phyloP scores from a whole-genome alignment of 2,888 invertebrate genomes.

The Drosophila villosipedis region DNA sequence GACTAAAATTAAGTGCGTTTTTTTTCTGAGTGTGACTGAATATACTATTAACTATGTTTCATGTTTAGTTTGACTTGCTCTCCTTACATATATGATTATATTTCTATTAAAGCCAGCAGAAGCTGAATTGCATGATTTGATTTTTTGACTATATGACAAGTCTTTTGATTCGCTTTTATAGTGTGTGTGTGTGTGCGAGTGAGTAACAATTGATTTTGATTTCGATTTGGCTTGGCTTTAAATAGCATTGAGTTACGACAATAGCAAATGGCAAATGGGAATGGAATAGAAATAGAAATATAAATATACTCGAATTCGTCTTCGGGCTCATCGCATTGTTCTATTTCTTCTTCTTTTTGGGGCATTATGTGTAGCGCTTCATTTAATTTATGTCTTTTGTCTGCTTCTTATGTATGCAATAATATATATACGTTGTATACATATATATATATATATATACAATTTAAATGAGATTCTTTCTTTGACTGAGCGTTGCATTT shows the following conservation, averaged over 20 bases:
- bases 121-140: conserved; percentile 14
- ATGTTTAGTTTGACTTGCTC: conserved; percentile 18
- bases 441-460: conserved; percentile 19
- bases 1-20: background rate
- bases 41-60: conserved; percentile 15
- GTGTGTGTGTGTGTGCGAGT: conserved; percentile 22
- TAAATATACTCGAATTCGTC: conserved; percentile 10
- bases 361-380: conserved; percentile 67
- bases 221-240: conserved; percentile 56
- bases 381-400: conserved; percentile 77
- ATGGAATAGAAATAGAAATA: conserved; percentile 34
- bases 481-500: conserved; percentile 59
- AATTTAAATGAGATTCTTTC: conserved; percentile 66
- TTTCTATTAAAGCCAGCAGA: conserved; percentile 57
- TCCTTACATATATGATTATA: conserved; percentile 57
- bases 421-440: conserved; percentile 18
- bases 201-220: conserved; percentile 72
- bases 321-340: conserved; percentile 25
- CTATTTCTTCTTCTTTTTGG: conserved; percentile 15
- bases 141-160: conserved; percentile 1
- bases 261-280: conserved; percentile 55
- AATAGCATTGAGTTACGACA: conserved; percentile 68
- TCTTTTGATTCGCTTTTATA: conserved; percentile 13
- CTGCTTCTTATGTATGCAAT: conserved; percentile 57
- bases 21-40: background rate